phyloP scores from a whole-genome alignment of 2,888 invertebrate species.

The Gryllus longicercus region DNA sequence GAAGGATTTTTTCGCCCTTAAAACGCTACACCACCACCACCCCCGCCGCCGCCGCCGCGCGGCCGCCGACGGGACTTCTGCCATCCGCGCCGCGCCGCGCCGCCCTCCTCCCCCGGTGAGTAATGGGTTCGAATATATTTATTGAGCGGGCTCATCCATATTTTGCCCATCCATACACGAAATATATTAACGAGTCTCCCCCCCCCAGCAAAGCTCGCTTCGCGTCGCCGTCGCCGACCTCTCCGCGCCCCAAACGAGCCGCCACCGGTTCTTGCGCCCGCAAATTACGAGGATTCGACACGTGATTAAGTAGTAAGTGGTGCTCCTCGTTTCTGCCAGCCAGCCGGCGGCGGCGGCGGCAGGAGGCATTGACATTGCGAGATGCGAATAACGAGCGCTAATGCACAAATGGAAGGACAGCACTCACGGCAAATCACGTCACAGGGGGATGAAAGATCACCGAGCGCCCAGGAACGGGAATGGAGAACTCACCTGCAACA shows the following conservation, averaged over 20 bases:
- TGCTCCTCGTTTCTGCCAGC: background rate
- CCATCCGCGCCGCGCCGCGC: too few relatives aligned
- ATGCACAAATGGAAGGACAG: too few relatives aligned
- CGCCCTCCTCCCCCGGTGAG: background rate
- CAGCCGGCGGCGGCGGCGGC: background rate
- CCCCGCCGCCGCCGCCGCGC: too few relatives aligned
- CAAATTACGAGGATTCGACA: background rate
- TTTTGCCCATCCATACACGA: constrained; percentile 7
- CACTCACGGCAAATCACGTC: too few relatives aligned
- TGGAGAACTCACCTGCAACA: too few relatives aligned
- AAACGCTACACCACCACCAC: too few relatives aligned
- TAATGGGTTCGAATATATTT: background rate
- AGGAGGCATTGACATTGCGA: background rate
- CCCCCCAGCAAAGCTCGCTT: background rate
- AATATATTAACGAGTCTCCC: background rate
- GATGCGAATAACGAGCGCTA: too few relatives aligned
- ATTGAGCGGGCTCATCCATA: constrained; percentile 12
- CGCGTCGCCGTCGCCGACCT: background rate
- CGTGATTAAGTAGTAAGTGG: background rate
- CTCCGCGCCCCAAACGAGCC: background rate
- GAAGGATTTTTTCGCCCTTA: too few relatives aligned
- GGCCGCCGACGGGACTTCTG: too few relatives aligned
- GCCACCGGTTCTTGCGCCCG: background rate
- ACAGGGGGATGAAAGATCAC: too few relatives aligned
- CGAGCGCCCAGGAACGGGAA: too few relatives aligned